Evolutionary conservation across 1,140 invertebrate genomes (phyloP), one percentile per base, ranked within the genome.

Genomic region (Calliopsis andreniformis): DNA sequence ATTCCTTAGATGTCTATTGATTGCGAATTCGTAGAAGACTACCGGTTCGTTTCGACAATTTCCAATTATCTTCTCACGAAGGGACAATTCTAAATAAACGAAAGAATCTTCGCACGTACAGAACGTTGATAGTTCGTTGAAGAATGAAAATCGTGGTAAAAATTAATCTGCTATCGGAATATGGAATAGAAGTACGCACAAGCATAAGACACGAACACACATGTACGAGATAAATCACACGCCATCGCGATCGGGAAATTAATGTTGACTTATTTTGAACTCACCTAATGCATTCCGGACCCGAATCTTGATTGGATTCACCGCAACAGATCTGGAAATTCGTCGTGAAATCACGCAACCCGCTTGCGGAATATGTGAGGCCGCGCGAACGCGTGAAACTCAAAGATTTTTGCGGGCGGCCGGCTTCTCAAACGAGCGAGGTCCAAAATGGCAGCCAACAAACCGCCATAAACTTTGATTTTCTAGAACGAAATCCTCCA

Each of bases 371-470:
- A 39, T 82, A 86, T 82, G 84, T 87, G 82, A 85, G 87, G 83
- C 86, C 85, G 76, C 85, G 87, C 82, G 78, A 87, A 87, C 87
- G 87, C 86, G 87, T 87, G 73, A 88, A 89, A 89, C 84, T 88
- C 82, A 32, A 75, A 76, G 85, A 87, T 89, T 89, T 88, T 91
- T 87, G 84, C 86, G 87, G 88, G 89, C 89, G 89, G 88, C 90
- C 90, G 91, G 90, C 90, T 91, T 90, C 89, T 88, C 86, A 88
- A 89, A 88, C 87, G 86, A 90, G 81, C 86, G 86, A 87, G 87
- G 87, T 91, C 86, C 91, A 92, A 92, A 89, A 92, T 92, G 91
- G 91, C 90, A 90, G 90, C 91, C 91, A 89, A 89, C 88, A 83
- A 89, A 82, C 89, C 84, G 86, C 85, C 90, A 87, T 76, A 79